These are phyloP conservation scores for Chiloscyllium plagiosum DNA, from an alignment of 2,113 vertebrate species.

Conservation along the genomic window DNA sequence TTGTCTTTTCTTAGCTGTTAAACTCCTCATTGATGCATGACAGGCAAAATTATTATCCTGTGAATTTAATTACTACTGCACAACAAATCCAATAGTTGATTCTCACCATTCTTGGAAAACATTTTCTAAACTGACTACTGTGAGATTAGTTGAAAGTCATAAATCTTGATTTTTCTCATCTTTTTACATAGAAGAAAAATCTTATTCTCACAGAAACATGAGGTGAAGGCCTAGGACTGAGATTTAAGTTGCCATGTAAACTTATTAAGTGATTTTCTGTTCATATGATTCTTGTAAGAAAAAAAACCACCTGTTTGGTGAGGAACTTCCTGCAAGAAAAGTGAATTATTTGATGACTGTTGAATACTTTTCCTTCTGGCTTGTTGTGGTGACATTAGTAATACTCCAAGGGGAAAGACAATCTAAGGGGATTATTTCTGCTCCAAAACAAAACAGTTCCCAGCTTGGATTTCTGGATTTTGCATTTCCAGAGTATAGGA, in stretches of 20 bases:
- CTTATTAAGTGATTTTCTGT: background rate
- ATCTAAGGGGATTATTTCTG: background rate
- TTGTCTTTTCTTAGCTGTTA: background rate
- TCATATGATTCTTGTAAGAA: background rate
- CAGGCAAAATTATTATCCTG: background rate
- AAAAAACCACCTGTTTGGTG: background rate
- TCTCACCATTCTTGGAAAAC: background rate
- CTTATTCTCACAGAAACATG: background rate
- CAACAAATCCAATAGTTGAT: background rate
- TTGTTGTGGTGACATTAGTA: background rate
- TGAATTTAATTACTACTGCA: background rate
- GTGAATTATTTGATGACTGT: background rate
- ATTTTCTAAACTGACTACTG: background rate
- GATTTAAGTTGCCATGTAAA: background rate
- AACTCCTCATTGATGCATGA: background rate
- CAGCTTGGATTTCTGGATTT: background rate
- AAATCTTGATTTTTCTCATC: background rate
- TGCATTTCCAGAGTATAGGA: background rate
- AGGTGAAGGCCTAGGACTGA: background rate
- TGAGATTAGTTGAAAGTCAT: background rate
- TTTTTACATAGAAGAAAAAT: background rate
- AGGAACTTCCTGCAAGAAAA: background rate
- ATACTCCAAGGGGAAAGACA: background rate
- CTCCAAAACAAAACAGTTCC: background rate
- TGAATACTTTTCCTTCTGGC: background rate